A percentile compares a stretch with the other conserved stretches of the same genome.
Conservation (phyloP, 2,888 invertebrate genomes). For the Eupithecia insigniata region DNA sequence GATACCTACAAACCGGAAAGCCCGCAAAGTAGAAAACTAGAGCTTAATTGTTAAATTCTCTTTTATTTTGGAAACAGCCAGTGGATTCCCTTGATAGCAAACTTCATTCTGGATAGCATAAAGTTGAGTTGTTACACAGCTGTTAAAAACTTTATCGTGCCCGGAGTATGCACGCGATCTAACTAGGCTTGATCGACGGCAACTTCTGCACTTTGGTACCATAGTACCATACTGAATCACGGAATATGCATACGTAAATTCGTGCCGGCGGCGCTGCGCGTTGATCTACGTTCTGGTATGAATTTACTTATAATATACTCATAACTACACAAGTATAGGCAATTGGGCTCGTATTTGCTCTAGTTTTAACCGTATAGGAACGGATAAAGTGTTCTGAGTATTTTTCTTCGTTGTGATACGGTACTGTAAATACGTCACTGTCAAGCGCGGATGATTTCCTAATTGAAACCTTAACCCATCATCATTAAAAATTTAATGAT, state of each 20-base stretch:
- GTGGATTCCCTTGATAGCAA: conserved; percentile 45
- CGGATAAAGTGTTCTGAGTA: neutral
- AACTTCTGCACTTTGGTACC: conserved; percentile 35
- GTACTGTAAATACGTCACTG: neutral
- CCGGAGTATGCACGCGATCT: conserved; percentile 64
- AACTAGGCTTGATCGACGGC: conserved; percentile 60
- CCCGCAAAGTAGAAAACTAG: conserved; percentile 24
- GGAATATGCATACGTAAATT: conserved; percentile 14
- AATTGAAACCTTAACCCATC: no score
- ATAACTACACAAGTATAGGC: no score
- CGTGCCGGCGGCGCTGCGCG: neutral
- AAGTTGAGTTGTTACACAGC: conserved; percentile 67
- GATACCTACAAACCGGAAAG: conserved; percentile 20
- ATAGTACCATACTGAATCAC: conserved; percentile 15
- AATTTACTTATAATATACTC: conserved; percentile 2
- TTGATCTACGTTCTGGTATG: conserved; percentile 4
- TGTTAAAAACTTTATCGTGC: conserved; percentile 68
- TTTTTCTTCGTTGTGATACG: neutral
- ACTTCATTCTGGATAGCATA: conserved; percentile 56
- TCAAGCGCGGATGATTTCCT: neutral
- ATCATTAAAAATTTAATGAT: no score
- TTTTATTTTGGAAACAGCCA: conserved; percentile 44
- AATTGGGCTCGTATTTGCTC: neutral
- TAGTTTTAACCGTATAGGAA: neutral
- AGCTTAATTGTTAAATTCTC: conserved; percentile 40